phyloP scores from a whole-genome alignment of 2,113 vertebrate species.

The Nycticorax nycticorax region DNA sequence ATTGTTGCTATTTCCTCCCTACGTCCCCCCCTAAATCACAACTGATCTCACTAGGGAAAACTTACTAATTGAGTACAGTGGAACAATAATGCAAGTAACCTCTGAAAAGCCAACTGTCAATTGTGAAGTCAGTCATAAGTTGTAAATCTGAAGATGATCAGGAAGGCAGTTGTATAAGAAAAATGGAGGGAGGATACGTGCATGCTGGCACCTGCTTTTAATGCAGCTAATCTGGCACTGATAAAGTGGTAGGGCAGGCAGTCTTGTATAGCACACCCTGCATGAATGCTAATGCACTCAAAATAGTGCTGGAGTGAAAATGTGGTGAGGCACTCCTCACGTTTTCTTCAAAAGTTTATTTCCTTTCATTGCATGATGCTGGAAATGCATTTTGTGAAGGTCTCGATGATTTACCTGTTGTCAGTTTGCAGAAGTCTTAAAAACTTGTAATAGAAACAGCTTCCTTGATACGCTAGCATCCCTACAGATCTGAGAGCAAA shows the following conservation, averaged over 20 bases:
- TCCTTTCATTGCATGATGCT: neutral
- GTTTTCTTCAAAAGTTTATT: neutral
- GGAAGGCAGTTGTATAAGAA: neutral
- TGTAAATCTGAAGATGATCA: neutral
- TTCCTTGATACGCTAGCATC: neutral
- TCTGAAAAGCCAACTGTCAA: neutral
- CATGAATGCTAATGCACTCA: neutral
- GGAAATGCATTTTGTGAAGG: neutral
- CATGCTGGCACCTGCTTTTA: neutral
- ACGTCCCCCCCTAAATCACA: neutral
- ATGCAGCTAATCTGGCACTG: neutral
- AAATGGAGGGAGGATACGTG: neutral
- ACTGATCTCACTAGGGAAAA: neutral
- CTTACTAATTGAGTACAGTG: neutral
- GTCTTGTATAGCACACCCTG: neutral
- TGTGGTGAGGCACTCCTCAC: neutral
- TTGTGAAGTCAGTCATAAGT: neutral
- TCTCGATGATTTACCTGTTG: neutral
- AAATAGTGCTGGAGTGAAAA: neutral
- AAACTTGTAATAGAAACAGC: neutral
- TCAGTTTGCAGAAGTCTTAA: neutral
- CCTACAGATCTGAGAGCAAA: neutral
- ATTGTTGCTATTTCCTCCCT: neutral
- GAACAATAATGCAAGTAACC: neutral
- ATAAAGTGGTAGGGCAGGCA: neutral